A percentile compares a stretch with the other conserved stretches of the same genome.
These are phyloP conservation scores for Sinhomidia bicolor DNA, from an alignment of 2,888 invertebrate genomes.

Conservation along the genomic window DNA sequence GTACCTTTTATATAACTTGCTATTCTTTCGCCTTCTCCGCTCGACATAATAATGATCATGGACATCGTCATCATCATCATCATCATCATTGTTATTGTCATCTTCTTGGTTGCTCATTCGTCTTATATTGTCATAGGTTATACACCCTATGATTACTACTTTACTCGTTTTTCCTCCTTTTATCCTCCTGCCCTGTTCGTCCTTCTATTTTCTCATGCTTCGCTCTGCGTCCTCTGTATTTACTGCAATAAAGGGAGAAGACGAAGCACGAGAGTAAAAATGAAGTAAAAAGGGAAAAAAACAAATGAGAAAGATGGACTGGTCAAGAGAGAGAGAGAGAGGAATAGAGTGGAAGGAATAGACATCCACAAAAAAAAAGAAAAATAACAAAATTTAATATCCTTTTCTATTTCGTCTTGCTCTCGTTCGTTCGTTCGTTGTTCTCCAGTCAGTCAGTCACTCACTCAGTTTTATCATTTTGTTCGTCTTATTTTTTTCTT, in stretches of 20 bases:
- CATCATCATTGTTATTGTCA: conserved; percentile 53
- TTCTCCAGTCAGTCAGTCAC: too few species aligned
- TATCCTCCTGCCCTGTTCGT: neutral
- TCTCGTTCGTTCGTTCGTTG: conserved; percentile 47
- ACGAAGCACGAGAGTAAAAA: conserved; percentile 4
- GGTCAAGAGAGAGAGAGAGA: conserved; percentile 37
- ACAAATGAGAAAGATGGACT: conserved; percentile 44
- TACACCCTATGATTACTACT: conserved; percentile 30
- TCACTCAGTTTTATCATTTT: conserved; percentile 57
- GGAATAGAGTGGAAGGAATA: neutral
- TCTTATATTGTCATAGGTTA: conserved; percentile 68
- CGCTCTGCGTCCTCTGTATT: neutral
- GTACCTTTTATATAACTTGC: conserved; percentile 31
- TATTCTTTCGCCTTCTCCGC: conserved; percentile 12
- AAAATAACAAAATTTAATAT: conserved; percentile 73
- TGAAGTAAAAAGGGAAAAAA: conserved; percentile 33
- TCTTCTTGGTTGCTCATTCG: conserved; percentile 49
- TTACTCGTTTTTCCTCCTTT: conserved; percentile 9
- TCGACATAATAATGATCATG: conserved; percentile 17
- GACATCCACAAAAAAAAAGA: conserved; percentile 35
- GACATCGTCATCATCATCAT: too few species aligned
- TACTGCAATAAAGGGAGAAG: conserved; percentile 10
- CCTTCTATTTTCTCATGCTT: conserved; percentile 13
- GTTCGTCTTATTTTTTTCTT: conserved; percentile 47
- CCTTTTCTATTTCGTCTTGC: conserved; percentile 37